Evolutionary conservation across 2,113 vertebrate species (phyloP).

Genomic region (Petrocephalus microphthalmus): DNA sequence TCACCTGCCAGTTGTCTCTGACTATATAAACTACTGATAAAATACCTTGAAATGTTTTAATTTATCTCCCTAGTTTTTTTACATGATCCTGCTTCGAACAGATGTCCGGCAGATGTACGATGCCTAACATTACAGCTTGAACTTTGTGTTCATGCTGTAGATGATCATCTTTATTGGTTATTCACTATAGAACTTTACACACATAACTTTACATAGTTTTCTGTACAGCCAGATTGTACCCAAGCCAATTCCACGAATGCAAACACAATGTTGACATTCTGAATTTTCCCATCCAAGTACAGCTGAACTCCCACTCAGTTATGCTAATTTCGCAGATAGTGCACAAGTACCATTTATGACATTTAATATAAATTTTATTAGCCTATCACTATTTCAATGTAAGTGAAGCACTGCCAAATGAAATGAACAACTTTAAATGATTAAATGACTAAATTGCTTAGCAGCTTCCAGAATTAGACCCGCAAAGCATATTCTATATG

Average conservation of each 20-base stretch:
- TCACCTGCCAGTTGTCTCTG: neutral
- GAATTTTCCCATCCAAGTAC: neutral
- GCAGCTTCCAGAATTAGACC: neutral
- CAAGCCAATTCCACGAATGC: neutral
- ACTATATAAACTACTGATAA: too few species aligned
- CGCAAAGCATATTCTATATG: too few species aligned
- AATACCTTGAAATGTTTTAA: neutral
- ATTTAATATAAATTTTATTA: too few species aligned
- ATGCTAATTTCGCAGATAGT: neutral
- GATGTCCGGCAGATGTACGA: neutral
- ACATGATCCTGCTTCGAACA: neutral
- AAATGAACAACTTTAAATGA: neutral
- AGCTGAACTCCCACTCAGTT: neutral
- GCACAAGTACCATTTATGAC: neutral
- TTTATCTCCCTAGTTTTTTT: neutral
- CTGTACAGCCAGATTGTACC: too few species aligned
- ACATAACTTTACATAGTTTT: neutral
- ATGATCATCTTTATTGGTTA: neutral
- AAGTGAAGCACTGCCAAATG: neutral
- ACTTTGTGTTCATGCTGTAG: neutral
- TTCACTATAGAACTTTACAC: neutral
- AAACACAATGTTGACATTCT: neutral
- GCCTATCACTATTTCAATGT: neutral
- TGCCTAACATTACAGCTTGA: neutral
- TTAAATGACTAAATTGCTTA: neutral